Evolutionary conservation across 2,888 invertebrate genomes (phyloP), one percentile per base, ranked within the genome.

Genomic region (Cephalotes varians): DNA sequence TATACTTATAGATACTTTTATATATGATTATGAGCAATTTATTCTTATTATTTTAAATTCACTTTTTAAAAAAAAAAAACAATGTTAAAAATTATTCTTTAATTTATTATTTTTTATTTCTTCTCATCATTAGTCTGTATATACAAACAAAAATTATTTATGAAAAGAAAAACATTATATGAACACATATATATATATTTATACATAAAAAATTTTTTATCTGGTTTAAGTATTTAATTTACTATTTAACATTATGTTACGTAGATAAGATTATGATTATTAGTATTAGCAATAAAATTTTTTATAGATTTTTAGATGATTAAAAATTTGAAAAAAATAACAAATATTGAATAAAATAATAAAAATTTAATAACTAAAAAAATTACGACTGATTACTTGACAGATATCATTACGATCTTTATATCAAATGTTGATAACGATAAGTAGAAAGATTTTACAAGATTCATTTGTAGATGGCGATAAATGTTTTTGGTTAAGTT

Each of bases 401-500:
- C 44, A 65, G 1, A 28, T 65, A 18, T 58, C 4, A 64, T 28
- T 7, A 15, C 40, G 12, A 1, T 44, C 4, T 44, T 47, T 49
- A 31, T 49, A 49, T 1, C 34, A 37, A 60, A 15, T 31, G 31
- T 47, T 7, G 73, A 31, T 73, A 73, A 73, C 15, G 0, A 7
- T n/a, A 40, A 58, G n/a, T 12, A n/a, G 28, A 31, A 60, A 28
- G 1, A 3, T 31, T 15, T 2, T 15, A 5, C 12, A 1, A 3
- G 2, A 44, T 34, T 28, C 1, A 25, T 15, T 34, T 34, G 28
- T 31, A 77, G 69, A 69, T 77, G 77, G 40, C 77, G 10, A 18
- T 44, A 25, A 21, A 34, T 62, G 21, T 21, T 10, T 2, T n/a
- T n/a, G 28, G 12, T 15, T 47, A 34, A 12, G 51, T 34, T 34